Conservation (phyloP, 2,113 vertebrate genomes). For the Ictalurus furcatus region DNA sequence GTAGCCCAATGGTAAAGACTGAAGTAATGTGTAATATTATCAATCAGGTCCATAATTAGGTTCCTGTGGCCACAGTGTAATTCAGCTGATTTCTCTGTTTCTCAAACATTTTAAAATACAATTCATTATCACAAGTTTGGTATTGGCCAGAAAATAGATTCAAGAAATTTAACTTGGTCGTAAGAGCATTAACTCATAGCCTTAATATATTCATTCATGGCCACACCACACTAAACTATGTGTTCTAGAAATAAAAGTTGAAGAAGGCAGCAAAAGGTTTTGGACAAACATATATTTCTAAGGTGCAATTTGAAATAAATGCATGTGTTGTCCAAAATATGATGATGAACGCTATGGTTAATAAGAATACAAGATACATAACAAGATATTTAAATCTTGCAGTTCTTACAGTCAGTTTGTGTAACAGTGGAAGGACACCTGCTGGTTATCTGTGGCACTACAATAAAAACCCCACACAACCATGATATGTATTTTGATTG, state of each 20-base stretch:
- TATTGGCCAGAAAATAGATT: neutral
- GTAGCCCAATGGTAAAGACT: neutral
- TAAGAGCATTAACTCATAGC: neutral
- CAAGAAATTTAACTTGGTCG: neutral
- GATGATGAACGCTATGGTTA: neutral
- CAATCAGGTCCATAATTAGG: neutral
- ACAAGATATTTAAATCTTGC: neutral
- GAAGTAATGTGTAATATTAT: neutral
- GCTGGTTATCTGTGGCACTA: neutral
- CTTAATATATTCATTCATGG: neutral
- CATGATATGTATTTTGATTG: neutral
- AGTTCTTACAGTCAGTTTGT: neutral
- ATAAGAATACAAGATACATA: neutral
- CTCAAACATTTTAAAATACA: neutral
- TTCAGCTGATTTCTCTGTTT: neutral
- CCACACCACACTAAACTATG: neutral
- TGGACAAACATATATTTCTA: neutral
- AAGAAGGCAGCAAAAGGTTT: neutral
- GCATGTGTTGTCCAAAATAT: neutral
- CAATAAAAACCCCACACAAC: neutral
- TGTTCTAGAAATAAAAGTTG: neutral
- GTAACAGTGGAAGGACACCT: constrained; percentile 20
- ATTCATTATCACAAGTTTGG: neutral
- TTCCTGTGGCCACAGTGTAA: neutral
- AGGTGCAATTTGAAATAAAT: neutral